Evolutionary conservation across 2,113 vertebrate genomes (phyloP).

Genomic region (Etheostoma spectabile): DNA sequence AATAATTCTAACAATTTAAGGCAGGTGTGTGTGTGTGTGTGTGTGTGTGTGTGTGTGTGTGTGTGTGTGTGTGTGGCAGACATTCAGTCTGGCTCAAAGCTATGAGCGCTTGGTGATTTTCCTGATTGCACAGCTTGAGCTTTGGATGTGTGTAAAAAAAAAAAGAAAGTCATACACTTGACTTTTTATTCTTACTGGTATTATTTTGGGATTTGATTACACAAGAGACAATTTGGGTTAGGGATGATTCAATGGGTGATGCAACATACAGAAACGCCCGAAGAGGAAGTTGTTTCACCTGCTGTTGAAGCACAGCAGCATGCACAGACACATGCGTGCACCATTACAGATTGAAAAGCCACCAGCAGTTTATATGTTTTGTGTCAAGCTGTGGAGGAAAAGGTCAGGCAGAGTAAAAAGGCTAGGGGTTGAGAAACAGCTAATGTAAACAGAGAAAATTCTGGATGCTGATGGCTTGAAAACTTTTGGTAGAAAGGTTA

Average conservation of each 20-base stretch:
- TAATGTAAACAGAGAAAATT: constrained; percentile 42
- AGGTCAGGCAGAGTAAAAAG: neutral
- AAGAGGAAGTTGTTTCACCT: constrained; percentile 25
- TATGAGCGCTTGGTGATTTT: constrained; percentile 14
- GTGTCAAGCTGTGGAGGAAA: neutral
- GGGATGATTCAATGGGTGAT: constrained; percentile 51
- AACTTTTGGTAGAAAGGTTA: constrained; percentile 74
- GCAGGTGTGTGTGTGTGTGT: constrained; percentile 7
- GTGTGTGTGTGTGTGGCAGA: constrained; percentile 5
- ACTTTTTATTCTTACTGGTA: constrained; percentile 20
- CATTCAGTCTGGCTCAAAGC: constrained; percentile 12
- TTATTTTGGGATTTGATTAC: constrained; percentile 37
- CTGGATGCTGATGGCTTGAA: constrained; percentile 42
- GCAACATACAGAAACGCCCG: constrained; percentile 61
- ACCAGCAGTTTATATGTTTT: neutral
- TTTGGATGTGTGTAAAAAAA: constrained; percentile 34
- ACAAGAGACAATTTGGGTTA: neutral
- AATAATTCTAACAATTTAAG: constrained; percentile 16
- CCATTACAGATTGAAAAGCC: neutral
- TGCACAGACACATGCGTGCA: neutral
- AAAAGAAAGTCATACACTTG: constrained; percentile 25
- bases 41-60: neutral
- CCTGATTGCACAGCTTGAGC: constrained; percentile 56
- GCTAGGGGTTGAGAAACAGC: neutral
- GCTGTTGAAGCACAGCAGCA: neutral